Conservation (phyloP, 2,888 invertebrate species). For the Drosophila siamana region DNA sequence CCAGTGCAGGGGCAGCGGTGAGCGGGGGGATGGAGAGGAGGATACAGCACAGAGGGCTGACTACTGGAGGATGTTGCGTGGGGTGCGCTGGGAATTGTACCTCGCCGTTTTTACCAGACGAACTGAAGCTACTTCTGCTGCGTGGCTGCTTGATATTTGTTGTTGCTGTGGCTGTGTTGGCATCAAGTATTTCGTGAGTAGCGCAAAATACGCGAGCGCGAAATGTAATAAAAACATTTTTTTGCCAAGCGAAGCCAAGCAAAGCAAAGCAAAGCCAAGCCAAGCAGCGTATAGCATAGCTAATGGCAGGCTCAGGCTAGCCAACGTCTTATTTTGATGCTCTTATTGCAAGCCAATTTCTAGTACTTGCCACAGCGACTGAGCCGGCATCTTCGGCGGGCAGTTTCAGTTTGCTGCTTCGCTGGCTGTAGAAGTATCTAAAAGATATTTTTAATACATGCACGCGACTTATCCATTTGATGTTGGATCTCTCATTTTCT, state of each 20-base stretch:
- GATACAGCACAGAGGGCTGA: background rate
- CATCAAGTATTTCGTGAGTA: constrained; percentile 79
- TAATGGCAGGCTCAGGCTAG: constrained; percentile 8
- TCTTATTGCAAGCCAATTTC: constrained; percentile 64
- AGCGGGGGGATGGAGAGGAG: too few relatives aligned
- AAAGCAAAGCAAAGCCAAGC: too few relatives aligned
- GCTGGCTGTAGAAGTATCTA: constrained; percentile 68
- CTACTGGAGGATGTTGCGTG: background rate
- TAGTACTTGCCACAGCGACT: constrained; percentile 45
- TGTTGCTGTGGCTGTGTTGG: constrained; percentile 58
- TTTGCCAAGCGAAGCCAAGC: constrained; percentile 54
- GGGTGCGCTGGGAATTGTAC: constrained; percentile 44
- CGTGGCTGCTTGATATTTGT: constrained; percentile 62
- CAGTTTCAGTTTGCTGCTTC: constrained; percentile 12
- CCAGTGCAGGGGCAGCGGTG: background rate
- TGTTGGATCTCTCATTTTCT: constrained; percentile 32
- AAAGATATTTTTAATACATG: constrained; percentile 81
- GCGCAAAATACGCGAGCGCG: constrained; percentile 81
- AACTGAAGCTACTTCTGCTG: constrained; percentile 6
- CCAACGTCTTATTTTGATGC: constrained; percentile 67
- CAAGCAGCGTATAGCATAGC: background rate
- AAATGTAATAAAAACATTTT: constrained; percentile 85
- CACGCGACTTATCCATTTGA: constrained; percentile 67
- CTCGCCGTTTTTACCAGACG: constrained; percentile 28
- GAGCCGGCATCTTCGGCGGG: background rate